Conservation (phyloP, 1,140 invertebrate species). For the Galleria mellonella region DNA sequence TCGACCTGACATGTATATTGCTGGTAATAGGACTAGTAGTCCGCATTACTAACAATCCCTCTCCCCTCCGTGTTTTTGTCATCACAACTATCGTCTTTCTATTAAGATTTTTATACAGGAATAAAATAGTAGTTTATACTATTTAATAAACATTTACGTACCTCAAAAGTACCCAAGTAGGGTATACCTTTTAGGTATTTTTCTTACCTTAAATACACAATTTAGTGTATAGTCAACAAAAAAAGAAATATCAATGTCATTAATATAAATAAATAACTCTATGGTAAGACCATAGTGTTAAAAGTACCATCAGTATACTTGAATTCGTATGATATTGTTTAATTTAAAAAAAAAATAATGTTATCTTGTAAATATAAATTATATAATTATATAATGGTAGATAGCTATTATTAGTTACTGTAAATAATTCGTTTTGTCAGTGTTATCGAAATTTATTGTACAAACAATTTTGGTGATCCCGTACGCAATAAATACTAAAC, state of each 20-base stretch:
- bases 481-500: constrained; percentile 65
- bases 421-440: constrained; percentile 53
- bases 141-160: no score
- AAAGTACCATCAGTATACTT: constrained; percentile 44
- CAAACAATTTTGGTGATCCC: constrained; percentile 68
- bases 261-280: not conserved
- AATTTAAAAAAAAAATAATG: constrained; percentile 25
- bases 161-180: no score
- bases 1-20: no score
- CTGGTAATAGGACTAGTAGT: no score
- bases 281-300: constrained; percentile 19
- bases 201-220: no score
- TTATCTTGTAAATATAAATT: constrained; percentile 55
- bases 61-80: no score
- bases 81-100: no score
- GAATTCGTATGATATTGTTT: constrained; percentile 18
- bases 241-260: not conserved
- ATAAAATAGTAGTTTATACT: no score
- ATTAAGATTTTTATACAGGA: no score
- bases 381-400: constrained; percentile 23
- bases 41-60: no score
- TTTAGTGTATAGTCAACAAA: not conserved
- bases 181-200: no score
- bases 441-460: constrained; percentile 66
- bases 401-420: constrained; percentile 31